Conservation (phyloP, 2,888 invertebrate genomes). For the Frankliniella fusca region DNA sequence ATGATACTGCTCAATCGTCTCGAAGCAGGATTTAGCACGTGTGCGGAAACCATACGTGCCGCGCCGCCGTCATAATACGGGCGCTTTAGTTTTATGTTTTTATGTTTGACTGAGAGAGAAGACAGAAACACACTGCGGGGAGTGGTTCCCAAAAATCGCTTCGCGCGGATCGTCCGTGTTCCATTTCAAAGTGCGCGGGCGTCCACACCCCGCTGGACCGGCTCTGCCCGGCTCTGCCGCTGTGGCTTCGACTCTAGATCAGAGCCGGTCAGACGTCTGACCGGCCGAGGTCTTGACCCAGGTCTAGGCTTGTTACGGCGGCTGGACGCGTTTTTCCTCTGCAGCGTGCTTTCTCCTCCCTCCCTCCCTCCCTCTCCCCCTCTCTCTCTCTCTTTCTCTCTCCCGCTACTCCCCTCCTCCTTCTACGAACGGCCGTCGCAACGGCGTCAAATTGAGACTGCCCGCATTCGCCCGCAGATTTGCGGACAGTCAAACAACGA, state of each 20-base stretch:
- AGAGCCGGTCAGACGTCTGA: neutral
- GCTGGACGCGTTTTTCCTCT: neutral
- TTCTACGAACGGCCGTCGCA: too few relatives aligned
- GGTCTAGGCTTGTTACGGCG: neutral
- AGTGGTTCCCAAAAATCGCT: neutral
- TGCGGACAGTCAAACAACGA: too few relatives aligned
- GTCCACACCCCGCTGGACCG: neutral
- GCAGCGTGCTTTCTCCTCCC: neutral
- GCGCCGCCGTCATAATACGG: too few relatives aligned
- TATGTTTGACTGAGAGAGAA: too few relatives aligned
- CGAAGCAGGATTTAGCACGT: too few relatives aligned
- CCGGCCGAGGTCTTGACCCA: conserved; percentile 16
- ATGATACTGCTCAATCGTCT: too few relatives aligned
- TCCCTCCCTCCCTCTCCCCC: neutral
- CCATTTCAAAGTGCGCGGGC: conserved; percentile 13
- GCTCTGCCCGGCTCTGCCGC: neutral
- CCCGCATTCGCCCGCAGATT: too few relatives aligned
- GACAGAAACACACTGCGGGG: neutral
- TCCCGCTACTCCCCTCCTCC: neutral
- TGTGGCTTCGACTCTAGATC: neutral
- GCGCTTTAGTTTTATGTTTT: too few relatives aligned
- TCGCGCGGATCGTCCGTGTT: neutral
- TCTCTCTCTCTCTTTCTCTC: neutral
- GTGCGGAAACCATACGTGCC: too few relatives aligned
- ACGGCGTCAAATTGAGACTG: too few relatives aligned